Conservation (phyloP, 2,888 invertebrate genomes). For the Ormyrus nitidulus region DNA sequence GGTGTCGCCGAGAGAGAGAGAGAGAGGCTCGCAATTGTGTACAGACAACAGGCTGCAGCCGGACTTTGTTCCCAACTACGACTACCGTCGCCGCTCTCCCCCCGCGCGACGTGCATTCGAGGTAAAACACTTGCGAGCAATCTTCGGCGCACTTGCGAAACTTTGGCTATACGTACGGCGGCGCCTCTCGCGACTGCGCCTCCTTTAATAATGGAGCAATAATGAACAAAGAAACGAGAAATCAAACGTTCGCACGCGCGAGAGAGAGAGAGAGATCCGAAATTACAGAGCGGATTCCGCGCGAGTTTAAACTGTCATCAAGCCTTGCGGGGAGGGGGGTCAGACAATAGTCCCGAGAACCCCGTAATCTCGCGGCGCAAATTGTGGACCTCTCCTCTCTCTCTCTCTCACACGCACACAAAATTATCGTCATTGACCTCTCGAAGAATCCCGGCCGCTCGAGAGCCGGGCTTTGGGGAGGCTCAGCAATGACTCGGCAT, state of each 20-base stretch:
- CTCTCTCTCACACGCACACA: not conserved
- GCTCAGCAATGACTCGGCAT: constrained; percentile 39
- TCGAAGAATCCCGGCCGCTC: not conserved
- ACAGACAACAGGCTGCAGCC: constrained; percentile 33
- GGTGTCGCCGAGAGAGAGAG: constrained; percentile 57
- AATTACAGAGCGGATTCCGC: no score
- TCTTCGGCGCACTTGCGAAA: constrained; percentile 38
- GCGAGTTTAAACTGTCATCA: no score
- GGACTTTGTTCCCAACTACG: constrained; percentile 50
- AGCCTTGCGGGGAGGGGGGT: no score
- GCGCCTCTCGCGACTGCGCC: not conserved
- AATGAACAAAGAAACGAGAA: not conserved
- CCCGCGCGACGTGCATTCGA: not conserved
- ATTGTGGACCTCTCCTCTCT: not conserved
- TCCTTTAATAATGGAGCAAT: not conserved
- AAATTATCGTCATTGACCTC: no score
- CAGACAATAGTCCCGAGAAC: no score
- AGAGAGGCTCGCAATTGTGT: constrained; percentile 46
- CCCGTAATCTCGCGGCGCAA: not conserved
- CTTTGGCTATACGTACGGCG: not conserved
- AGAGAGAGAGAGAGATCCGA: no score
- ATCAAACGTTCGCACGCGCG: no score
- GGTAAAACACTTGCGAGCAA: constrained; percentile 35
- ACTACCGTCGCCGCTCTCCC: not conserved
- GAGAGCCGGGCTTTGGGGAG: not conserved